Percentiles rank a stretch among this genome's conserved stretches.
Conservation (phyloP, 1,140 invertebrate species). For the Hirudo medicinalis region DNA sequence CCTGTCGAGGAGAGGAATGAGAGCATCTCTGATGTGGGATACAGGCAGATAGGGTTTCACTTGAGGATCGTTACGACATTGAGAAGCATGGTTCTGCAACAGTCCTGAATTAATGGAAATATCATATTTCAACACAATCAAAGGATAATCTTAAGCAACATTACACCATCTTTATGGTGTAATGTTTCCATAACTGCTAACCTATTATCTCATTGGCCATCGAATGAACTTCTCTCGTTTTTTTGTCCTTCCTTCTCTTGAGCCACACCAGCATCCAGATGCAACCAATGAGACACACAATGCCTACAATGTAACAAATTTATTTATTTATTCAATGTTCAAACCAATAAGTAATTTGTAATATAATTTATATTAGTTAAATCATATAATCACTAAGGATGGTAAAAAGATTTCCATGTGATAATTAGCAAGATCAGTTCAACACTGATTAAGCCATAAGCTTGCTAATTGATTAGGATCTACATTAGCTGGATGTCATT, state of each 20-base stretch:
- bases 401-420: too few species aligned
- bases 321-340: neutral
- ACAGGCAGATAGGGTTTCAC: neutral
- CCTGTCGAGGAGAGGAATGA: neutral
- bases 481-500: too few species aligned
- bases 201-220: conserved; percentile 8
- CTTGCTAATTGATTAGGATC: too few species aligned
- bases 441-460: neutral
- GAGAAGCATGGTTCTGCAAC: conserved; percentile 3
- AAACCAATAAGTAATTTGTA: neutral
- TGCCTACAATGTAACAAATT: neutral
- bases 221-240: neutral
- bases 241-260: neutral
- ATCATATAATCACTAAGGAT: too few species aligned
- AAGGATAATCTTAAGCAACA: too few species aligned
- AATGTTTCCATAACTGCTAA: neutral
- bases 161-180: too few species aligned
- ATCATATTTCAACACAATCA: too few species aligned
- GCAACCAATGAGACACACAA: neutral
- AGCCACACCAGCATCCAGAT: neutral
- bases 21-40: conserved; percentile 5
- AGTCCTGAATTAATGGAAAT: neutral
- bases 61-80: neutral
- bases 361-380: too few species aligned
- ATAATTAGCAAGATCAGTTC: too few species aligned